A percentile compares a stretch with the other conserved stretches of the same genome.
phyloP scores from a whole-genome alignment of 2,797 vertebrate genomes.

The Arnoldichthys spilopterus region DNA sequence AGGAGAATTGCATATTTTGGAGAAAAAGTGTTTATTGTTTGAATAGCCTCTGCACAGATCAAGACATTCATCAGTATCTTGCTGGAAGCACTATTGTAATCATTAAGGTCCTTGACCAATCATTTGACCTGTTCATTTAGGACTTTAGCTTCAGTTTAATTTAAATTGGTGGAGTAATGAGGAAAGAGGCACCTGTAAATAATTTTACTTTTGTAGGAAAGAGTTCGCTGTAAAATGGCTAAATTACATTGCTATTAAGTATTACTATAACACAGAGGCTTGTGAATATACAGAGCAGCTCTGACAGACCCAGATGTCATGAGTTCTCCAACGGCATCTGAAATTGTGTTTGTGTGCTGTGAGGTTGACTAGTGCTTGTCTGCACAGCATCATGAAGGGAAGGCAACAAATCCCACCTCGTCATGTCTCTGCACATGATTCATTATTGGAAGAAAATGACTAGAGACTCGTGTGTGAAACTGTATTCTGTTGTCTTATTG shows the following conservation, averaged over 20 bases:
- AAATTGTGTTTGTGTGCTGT: background rate
- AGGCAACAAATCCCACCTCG: background rate
- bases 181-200: no score
- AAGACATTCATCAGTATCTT: no score
- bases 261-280: background rate
- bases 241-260: background rate
- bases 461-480: background rate
- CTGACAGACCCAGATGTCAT: background rate
- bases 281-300: background rate
- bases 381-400: constrained; percentile 6
- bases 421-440: background rate
- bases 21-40: no score
- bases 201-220: no score
- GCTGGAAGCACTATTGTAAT: no score
- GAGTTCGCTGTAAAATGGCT: no score
- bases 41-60: no score
- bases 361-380: background rate
- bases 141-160: no score
- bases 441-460: background rate
- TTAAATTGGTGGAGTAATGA: no score
- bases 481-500: background rate
- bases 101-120: no score
- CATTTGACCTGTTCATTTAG: no score
- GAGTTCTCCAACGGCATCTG: background rate
- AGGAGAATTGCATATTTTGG: no score